A percentile compares a stretch with the other conserved stretches of the same genome.
Evolutionary conservation across 2,888 invertebrate genomes (phyloP).

Genomic region (Phorcus lineatus): DNA sequence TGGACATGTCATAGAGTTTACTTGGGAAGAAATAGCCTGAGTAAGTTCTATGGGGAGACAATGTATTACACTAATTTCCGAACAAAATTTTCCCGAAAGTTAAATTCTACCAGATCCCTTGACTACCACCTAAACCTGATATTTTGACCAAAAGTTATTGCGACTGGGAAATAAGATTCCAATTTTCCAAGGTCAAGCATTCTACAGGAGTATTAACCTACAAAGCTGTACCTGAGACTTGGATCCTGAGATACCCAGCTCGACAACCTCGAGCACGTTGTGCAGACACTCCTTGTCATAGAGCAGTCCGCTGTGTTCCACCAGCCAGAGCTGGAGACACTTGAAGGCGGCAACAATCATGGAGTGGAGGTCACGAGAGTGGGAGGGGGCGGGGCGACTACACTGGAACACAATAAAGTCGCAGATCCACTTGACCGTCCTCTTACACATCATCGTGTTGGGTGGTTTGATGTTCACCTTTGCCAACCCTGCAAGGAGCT

Average conservation of each 20-base stretch:
- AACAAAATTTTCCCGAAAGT: too few relatives aligned
- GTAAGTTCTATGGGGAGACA: too few relatives aligned
- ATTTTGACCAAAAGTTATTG: too few relatives aligned
- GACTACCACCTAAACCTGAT: too few relatives aligned
- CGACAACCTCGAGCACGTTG: constrained; percentile 96
- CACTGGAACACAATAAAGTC: constrained; percentile 95
- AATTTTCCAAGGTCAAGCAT: too few relatives aligned
- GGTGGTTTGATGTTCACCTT: constrained; percentile 77
- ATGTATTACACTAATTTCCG: too few relatives aligned
- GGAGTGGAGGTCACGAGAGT: constrained; percentile 94
- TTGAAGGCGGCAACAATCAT: constrained; percentile 85
- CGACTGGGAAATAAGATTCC: too few relatives aligned
- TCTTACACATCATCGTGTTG: constrained; percentile 72
- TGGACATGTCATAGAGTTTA: too few relatives aligned
- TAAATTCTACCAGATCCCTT: too few relatives aligned
- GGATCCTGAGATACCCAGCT: constrained; percentile 96
- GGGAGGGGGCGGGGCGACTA: constrained; percentile 91
- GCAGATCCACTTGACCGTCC: constrained; percentile 93
- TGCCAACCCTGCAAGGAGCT: constrained; percentile 91
- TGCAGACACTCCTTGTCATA: constrained; percentile 94
- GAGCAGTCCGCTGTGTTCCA: constrained; percentile 91
- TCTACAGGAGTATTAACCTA: too few relatives aligned
- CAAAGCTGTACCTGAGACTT: constrained; percentile 80
- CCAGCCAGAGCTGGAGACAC: constrained; percentile 86
- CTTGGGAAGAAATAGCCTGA: too few relatives aligned